Evolutionary conservation across 2,797 vertebrate species (phyloP).

Genomic region (Triplophysa yarkandensis): DNA sequence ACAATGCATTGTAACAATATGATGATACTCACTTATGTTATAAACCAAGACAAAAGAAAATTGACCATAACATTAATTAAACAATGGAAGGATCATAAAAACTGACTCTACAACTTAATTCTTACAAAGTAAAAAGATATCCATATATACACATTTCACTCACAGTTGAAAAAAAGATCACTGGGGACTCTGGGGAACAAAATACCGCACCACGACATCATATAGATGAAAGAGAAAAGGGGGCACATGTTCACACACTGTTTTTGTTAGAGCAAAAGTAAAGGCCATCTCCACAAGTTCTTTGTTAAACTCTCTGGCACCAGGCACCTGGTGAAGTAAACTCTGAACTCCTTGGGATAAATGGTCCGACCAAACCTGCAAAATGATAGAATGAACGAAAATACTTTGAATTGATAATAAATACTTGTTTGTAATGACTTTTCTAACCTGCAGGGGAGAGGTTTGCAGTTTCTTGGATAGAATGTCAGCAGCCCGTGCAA

Average conservation of each 20-base stretch:
- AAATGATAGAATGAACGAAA: not conserved
- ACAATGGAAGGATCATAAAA: not conserved
- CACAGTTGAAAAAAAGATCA: constrained; percentile 19
- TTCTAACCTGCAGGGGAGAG: constrained; percentile 56
- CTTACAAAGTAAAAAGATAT: not conserved
- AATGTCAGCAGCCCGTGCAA: constrained; percentile 63
- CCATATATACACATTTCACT: not conserved
- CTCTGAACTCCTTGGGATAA: constrained; percentile 69
- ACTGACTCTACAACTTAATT: not conserved
- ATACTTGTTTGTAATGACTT: not conserved
- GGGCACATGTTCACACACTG: constrained; percentile 75
- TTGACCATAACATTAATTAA: not conserved
- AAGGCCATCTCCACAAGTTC: constrained; percentile 79
- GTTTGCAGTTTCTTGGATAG: constrained; percentile 58
- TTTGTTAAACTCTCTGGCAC: constrained; percentile 68
- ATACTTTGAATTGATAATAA: too few relatives aligned
- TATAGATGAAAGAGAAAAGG: constrained; percentile 73
- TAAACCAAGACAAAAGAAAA: not conserved
- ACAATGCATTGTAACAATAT: not conserved
- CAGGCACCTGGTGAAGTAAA: constrained; percentile 38
- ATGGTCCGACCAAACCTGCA: constrained; percentile 68
- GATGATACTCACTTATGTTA: not conserved
- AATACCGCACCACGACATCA: constrained; percentile 66
- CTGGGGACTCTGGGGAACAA: constrained; percentile 54
- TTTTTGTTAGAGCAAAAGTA: constrained; percentile 81